A percentile compares a stretch with the other conserved stretches of the same genome.
Evolutionary conservation across 2,888 invertebrate species (phyloP).

Genomic region (Cerastoderma edule): DNA sequence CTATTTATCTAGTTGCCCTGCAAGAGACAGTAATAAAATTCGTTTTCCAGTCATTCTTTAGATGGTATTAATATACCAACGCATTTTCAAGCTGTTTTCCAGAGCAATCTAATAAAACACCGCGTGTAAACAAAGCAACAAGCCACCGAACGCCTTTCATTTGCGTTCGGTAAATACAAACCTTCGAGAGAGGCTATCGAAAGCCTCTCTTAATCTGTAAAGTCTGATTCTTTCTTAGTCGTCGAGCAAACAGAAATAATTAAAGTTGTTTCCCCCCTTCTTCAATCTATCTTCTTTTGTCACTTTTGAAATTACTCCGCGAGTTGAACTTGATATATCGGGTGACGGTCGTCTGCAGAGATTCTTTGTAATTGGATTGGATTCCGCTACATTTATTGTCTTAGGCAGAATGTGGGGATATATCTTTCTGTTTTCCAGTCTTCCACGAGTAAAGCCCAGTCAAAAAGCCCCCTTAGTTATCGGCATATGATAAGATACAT

Average conservation of each 20-base stretch:
- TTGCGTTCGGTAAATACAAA: conserved; percentile 23
- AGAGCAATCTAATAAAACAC: no score
- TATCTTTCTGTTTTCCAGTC: no score
- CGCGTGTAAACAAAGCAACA: no score
- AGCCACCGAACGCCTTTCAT: no score
- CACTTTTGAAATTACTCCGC: conserved; percentile 39
- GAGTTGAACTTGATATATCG: conserved; percentile 47
- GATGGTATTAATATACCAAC: no score
- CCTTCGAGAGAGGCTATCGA: conserved; percentile 6
- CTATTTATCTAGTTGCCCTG: no score
- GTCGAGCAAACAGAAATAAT: conserved; percentile 42
- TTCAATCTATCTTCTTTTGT: conserved; percentile 49
- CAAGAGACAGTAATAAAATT: no score
- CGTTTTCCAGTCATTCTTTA: no score
- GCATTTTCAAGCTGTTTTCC: no score
- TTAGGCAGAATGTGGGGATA: conserved; percentile 25
- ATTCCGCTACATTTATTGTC: conserved; percentile 31
- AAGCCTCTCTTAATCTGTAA: conserved; percentile 14
- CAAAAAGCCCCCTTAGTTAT: no score
- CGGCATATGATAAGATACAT: no score
- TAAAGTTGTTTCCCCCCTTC: conserved; percentile 43
- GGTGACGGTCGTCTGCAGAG: conserved; percentile 52
- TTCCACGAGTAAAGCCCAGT: no score
- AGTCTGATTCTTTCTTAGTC: conserved; percentile 7
- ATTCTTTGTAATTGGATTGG: conserved; percentile 32